Evolutionary conservation across 2,797 vertebrate species (phyloP).

Genomic region (Silurus lanzhouensis): DNA sequence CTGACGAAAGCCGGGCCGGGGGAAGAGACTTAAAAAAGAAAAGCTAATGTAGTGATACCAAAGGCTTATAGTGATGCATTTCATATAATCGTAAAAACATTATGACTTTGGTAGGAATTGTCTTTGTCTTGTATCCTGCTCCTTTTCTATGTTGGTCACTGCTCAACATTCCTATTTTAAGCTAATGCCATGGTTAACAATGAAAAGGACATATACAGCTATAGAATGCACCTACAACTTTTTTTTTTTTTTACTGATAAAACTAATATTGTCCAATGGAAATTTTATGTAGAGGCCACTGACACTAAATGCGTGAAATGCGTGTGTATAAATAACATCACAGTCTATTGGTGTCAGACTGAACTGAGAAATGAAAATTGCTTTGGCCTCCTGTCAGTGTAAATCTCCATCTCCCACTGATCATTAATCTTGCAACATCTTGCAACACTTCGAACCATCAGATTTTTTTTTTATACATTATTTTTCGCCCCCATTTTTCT

Average conservation of each 20-base stretch:
- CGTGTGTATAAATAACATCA: background rate
- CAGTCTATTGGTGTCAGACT: background rate
- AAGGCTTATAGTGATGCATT: conserved; percentile 22
- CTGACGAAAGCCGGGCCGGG: background rate
- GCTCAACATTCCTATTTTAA: background rate
- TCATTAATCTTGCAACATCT: background rate
- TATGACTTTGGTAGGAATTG: background rate
- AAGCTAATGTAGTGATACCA: conserved; percentile 38
- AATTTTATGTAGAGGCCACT: background rate
- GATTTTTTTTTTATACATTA: background rate
- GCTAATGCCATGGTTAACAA: background rate
- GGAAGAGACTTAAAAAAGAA: background rate
- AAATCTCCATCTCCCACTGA: background rate
- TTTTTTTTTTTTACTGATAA: background rate
- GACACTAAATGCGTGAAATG: background rate
- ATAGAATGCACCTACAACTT: background rate
- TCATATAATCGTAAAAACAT: background rate
- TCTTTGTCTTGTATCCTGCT: background rate
- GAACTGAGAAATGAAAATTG: background rate
- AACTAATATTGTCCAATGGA: background rate
- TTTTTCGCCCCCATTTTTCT: background rate
- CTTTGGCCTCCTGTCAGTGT: background rate
- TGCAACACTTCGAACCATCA: background rate
- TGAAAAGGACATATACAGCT: background rate
- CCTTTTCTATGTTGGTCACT: background rate